Conservation (phyloP, 2,113 vertebrate species). For the Chiloscyllium plagiosum region DNA sequence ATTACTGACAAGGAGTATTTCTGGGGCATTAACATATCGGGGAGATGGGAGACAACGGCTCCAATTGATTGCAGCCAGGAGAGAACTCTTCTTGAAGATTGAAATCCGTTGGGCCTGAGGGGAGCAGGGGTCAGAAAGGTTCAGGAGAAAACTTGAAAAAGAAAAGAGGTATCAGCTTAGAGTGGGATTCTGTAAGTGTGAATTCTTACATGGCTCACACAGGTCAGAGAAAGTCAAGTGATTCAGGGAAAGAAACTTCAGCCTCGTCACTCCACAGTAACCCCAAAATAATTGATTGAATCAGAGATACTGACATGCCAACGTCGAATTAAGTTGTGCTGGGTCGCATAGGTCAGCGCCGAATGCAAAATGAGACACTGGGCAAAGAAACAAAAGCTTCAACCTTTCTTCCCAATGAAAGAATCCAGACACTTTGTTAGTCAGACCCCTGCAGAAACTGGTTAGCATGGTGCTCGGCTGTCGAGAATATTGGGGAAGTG, state of each 20-base stretch:
- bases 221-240: conserved; percentile 7
- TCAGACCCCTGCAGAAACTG: neutral
- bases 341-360: neutral
- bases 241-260: neutral
- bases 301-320: neutral
- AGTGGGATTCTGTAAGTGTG: no score
- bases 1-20: neutral
- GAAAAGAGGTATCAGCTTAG: neutral
- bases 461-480: neutral
- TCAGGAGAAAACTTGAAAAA: neutral
- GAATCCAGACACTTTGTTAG: neutral
- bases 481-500: neutral
- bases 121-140: neutral
- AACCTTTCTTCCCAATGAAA: neutral
- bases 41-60: neutral
- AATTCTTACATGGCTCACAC: neutral
- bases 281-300: conserved; percentile 11
- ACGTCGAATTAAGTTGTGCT: neutral
- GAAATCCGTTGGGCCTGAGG: neutral
- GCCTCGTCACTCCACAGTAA: neutral
- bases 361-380: neutral
- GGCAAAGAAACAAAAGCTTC: neutral
- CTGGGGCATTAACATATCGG: neutral
- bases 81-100: neutral
- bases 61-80: neutral